Evolutionary conservation across 2,888 invertebrate genomes (phyloP), one percentile per base, ranked within the genome.

Genomic region (Noctuana brunneofusca): DNA sequence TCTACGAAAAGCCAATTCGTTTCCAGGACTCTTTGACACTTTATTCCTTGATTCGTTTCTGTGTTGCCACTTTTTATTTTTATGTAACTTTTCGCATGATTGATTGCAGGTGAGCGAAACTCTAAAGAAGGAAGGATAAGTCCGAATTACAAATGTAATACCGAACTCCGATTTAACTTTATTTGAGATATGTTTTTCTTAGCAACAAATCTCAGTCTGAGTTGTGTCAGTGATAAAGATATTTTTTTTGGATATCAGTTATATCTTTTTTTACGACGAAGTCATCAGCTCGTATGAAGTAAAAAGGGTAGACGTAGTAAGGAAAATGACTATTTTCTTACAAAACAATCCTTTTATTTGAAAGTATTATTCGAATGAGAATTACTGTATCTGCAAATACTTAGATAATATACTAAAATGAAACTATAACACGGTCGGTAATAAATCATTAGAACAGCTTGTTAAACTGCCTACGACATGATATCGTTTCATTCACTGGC

Each of bases 121-220:
- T 56, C 53, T 52, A 30, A 43, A 57, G 58, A 65, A 63, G 32
- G 35, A 53, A 18, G 52, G 53, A 35, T 46, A 63, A 56, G 27
- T 53, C 30, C 20, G 50, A 50, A 63, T 64, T 65, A 62, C 35
- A 59, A 64, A 58, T 65, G 62, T 65, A 64, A 65, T 62, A 58
- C 53, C 32, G 53, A 20, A 64, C 48, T 60, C 35, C 22, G 24
- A 62, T 58, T 62, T 56, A 58, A 66, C 62, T 53, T 65, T 41
- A 30, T n/a, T 14, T 49, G 16, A 32, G 57, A 55, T 60, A 41
- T 64, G 35, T 63, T 50, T 53, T 54, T 32, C 56, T 32, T 43
- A 20, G 22, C 27, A 64, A 46, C 35, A 54, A 50, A 46, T n/a
- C 18, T 32, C 18, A 58, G n/a, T 63, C 50, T n/a, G 14, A 16